Evolutionary conservation across 2,888 invertebrate genomes (phyloP), one percentile per base, ranked within the genome.

Genomic region (Mellilla xanthometata): DNA sequence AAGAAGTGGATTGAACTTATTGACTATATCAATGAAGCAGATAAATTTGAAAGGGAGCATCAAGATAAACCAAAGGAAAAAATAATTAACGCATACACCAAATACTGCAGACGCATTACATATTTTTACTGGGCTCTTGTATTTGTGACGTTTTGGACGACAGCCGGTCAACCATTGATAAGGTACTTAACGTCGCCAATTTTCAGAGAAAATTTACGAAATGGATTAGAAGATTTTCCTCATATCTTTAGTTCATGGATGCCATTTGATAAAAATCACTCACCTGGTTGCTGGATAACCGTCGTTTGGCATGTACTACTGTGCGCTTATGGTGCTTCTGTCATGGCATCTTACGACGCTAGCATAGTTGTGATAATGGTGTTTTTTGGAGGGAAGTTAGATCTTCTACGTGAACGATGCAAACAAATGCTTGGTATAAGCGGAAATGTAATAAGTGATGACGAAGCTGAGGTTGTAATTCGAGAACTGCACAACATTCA

Each of bases 201-300:
- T 2, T 81, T 70, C 31, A 70, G 81, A 23, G 73, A 78, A 50
- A 66, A 65, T 8, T 34, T 80, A 12, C 61, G 40, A 0, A 80
- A 80, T 52, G 85, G 80, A 3, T 72, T 72, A 0, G 79, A 80
- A 52, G 22, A 51, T 0, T 87, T 85, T 56, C 81, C 81, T 0
- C 87, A 85, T 31, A 82, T 88, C 12, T 82, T 82, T 26, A 86
- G 82, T 43, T 76, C 86, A 9, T 88, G 85, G 85, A 68, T 80
- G 65, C 85, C 86, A 1, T 70, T 81, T 53, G 76, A 87, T 46
- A 85, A 85, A 40, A 66, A 82, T 39, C 60, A 68, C 22, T 68
- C 65, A 5, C 83, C 85, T 5, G 84, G 84, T 3, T 65, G 61
- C 30, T 87, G 81, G 81, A 60, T 83, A 1, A 81, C 79, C 2